A percentile compares a stretch with the other conserved stretches of the same genome.
Conservation (phyloP, 2,797 vertebrate genomes). For the Lepus oiostolus region DNA sequence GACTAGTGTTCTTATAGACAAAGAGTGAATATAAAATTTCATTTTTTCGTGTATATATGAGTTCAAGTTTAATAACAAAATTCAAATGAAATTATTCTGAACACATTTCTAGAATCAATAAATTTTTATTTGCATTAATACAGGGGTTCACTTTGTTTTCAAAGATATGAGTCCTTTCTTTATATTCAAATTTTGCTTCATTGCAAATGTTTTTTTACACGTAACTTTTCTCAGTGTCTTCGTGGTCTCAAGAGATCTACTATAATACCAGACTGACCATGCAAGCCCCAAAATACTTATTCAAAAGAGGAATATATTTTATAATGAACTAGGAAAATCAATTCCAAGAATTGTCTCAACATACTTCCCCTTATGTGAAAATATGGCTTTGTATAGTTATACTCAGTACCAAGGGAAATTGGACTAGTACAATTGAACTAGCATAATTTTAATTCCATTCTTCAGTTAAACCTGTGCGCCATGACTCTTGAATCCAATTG, state of each 20-base stretch:
- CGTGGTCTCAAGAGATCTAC: not conserved
- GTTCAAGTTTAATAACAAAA: not conserved
- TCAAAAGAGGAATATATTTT: not conserved
- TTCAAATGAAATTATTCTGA: not conserved
- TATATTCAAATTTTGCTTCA: not conserved
- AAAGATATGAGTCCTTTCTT: not conserved
- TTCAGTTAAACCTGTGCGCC: not conserved
- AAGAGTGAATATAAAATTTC: not conserved
- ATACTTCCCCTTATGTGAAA: not conserved
- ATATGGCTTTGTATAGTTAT: not conserved
- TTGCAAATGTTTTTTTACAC: not conserved
- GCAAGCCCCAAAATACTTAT: not conserved
- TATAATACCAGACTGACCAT: not conserved
- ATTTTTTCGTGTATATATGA: not conserved
- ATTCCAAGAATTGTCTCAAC: not conserved
- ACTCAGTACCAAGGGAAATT: not conserved
- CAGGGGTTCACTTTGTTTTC: not conserved
- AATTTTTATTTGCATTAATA: not conserved
- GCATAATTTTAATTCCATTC: not conserved
- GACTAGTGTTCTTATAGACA: not conserved
- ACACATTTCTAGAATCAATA: not conserved
- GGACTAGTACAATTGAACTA: not conserved
- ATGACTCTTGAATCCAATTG: not conserved
- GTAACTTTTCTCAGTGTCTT: not conserved
- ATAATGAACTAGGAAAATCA: not conserved